These are phyloP conservation scores for Apogon hyalosoma DNA, from an alignment of 2,797 vertebrate genomes.

Conservation along the genomic window DNA sequence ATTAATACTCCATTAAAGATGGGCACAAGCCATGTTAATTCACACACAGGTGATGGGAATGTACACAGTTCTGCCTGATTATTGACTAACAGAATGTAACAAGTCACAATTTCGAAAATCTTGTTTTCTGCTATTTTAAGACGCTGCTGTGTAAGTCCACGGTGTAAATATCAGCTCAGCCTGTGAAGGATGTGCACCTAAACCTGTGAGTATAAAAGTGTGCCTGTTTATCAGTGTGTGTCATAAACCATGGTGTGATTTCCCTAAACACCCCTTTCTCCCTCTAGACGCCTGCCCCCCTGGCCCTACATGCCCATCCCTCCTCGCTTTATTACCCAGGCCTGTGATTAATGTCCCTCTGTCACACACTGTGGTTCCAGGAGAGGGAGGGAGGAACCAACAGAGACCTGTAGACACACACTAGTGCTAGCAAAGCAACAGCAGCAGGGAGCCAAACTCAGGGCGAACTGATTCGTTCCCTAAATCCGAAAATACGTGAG, in stretches of 20 bases:
- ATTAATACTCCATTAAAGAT: slow-evolving; percentile 55
- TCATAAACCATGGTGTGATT: slow-evolving; percentile 78
- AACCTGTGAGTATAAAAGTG: slow-evolving; percentile 59
- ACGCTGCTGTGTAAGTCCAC: no score
- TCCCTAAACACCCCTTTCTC: slow-evolving; percentile 80
- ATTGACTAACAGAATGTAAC: slow-evolving; percentile 14
- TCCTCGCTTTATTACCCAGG: slow-evolving; percentile 79
- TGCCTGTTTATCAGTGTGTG: slow-evolving; percentile 69
- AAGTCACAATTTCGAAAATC: slow-evolving; percentile 6
- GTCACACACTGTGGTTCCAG: slow-evolving; percentile 64
- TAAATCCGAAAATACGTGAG: slow-evolving; percentile 32
- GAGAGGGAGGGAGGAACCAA: slow-evolving; percentile 32
- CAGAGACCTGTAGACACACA: slow-evolving; percentile 38
- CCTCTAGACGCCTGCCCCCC: slow-evolving; percentile 69
- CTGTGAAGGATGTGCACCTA: slow-evolving; percentile 47
- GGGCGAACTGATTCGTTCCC: slow-evolving; percentile 16
- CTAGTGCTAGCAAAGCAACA: slow-evolving; percentile 35
- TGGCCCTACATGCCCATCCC: slow-evolving; percentile 74
- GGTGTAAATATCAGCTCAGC: slow-evolving; percentile 9
- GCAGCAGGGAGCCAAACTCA: slow-evolving; percentile 26
- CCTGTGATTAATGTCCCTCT: slow-evolving; percentile 82
- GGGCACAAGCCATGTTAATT: slow-evolving; percentile 14
- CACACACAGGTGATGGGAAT: slow-evolving; percentile 10
- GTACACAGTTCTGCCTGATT: not conserved
- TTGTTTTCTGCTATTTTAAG: not conserved